Evolutionary conservation across 2,113 vertebrate species (phyloP), one percentile per base, ranked within the genome.

Genomic region (Callaeas wilsoni): DNA sequence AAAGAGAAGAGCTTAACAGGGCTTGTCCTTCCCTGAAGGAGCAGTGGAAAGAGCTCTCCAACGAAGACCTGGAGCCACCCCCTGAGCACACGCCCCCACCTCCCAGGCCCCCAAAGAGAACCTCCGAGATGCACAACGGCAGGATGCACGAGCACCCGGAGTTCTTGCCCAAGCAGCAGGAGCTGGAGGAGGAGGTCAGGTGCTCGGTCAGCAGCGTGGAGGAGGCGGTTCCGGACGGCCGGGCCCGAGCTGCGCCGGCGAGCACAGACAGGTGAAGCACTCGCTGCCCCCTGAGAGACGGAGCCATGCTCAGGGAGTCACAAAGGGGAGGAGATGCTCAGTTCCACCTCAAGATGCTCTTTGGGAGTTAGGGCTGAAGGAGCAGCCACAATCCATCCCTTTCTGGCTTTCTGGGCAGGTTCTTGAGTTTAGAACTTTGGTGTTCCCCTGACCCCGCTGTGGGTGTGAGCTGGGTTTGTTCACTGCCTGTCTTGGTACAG

Each of bases 1-100:
- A 35, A 41, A 85, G 46, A 57, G 39, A 35, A 35, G 57, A 90
- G 8, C 37, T 59, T 80, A 82, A 18, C 4, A 6, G 37, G 16
- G 16, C 15, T 35, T 84, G 90, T 96, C 62, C 41, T 78, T 81
- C 30, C 77, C 37, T 91, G 81, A 64, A 99, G 99, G 99, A 99
- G 60, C 99, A 99, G 30, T 99, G 99, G 99, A 99, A 99, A 79
- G 99, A 99, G 90, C 98, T 99, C 27, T 99, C 99, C n/a, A 99
- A 99, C 0, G 99, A 99, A 82, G 99, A 99, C 82, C 93, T 98
- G 95, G 99, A 99, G 9, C 98, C 98, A 29, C 99, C 98, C 13
- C 99, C 99, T 0, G 99, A 99, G 46, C 98, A 99, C 27, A 97
- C 97, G 5, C 99, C 99, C 3, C 98, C 99, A 1, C 99, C 99